Base-by-base conservation (phyloP, 1,140 invertebrate genomes). In the Bombus waltoni region DNA sequence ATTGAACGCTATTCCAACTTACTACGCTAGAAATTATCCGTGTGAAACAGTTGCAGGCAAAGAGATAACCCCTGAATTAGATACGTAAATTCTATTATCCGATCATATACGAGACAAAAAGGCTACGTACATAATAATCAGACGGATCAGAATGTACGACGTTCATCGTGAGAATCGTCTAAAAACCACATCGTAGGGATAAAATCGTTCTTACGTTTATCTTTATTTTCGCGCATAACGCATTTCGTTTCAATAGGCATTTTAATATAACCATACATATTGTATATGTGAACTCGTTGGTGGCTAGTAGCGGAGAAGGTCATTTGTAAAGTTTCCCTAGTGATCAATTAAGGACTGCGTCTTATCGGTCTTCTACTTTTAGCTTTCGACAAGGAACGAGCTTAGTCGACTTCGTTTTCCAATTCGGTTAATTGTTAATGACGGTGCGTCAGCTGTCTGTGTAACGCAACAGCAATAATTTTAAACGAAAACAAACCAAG, bases 251-350 rank as follows among this genome's bases (percentile, higher is more conserved):
- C n/a, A 6, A 35, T 9, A 10, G 65, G 9, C 15, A 68, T 35
- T 35, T 68, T 9, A 8, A 38, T 9, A 35, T 38, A 32, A 10
- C 18, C 5, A 53, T n/a, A 74, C 18, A 15, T 25, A 1, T 32
- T 1, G 32, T 32, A 44, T 28, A 66, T 22, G 59, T 2, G 18
- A 28, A 68, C 62, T 44, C 42, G 42, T 47, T 47, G 25, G 40
- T 18, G 2, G 79, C 68, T 57, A 77, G 35, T 59, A 62, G 28
- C 59, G 68, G 22, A 32, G 22, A 47, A 40, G 47, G 75, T 78
- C 53, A 72, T 84, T 84, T 84, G 66, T 84, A 79, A 59, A 84
- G 82, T 78, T 84, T 84, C 82, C 71, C 38, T 38, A 13, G 59
- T 70, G 25, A 84, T 79, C 75, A 84, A 84, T 79, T 71, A 79